A percentile compares a stretch with the other conserved stretches of the same genome.
phyloP scores from a whole-genome alignment of 2,113 vertebrate species.

The Ailurus styani region DNA sequence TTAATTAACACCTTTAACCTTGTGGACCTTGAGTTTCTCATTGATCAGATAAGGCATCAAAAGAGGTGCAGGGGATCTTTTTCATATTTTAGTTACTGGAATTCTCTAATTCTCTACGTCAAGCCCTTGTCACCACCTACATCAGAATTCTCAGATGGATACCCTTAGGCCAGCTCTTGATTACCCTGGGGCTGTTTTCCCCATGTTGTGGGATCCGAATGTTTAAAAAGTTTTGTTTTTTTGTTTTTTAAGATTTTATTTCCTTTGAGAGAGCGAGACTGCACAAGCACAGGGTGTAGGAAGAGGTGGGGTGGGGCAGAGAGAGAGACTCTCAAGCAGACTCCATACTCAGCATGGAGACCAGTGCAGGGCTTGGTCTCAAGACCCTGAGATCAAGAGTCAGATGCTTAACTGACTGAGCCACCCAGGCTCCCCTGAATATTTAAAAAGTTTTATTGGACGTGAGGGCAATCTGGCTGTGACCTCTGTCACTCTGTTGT shows the following conservation, averaged over 20 bases:
- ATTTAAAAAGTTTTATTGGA: neutral
- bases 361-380: neutral
- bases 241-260: neutral
- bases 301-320: neutral
- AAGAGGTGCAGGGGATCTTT: neutral
- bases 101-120: neutral
- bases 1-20: neutral
- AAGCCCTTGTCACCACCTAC: neutral
- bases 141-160: neutral
- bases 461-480: neutral
- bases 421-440: neutral
- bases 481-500: neutral
- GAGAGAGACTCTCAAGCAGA: neutral
- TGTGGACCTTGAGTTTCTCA: neutral
- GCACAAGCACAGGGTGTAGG: neutral
- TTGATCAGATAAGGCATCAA: neutral
- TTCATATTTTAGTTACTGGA: constrained; percentile 22
- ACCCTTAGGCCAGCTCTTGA: neutral
- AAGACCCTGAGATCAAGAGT: neutral
- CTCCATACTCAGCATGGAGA: neutral
- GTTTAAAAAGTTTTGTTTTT: neutral
- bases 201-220: neutral
- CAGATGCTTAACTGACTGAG: neutral
- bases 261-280: neutral
- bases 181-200: neutral